Conservation (phyloP, 1,140 invertebrate genomes). For the Drosophila simulans region DNA sequence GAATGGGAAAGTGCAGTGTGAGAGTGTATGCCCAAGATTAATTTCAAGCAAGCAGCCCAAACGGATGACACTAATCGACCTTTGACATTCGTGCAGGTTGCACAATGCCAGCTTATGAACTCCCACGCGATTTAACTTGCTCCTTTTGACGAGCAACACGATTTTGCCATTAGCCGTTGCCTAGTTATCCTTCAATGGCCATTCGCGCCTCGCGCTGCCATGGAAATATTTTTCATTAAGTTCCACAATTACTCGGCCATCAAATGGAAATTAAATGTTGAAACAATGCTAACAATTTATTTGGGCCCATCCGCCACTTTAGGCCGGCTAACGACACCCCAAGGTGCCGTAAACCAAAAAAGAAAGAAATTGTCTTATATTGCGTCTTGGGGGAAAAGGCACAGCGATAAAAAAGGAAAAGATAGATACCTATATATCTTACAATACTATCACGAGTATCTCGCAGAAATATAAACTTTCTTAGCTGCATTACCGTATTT, state of each 20-base stretch:
- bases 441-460: not conserved
- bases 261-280: slow-evolving; percentile 61
- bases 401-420: slow-evolving; percentile 4
- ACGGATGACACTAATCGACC: slow-evolving; percentile 10
- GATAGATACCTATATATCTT: not conserved
- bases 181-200: slow-evolving; percentile 38
- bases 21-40: slow-evolving; percentile 13
- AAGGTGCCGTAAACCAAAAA: slow-evolving; percentile 75
- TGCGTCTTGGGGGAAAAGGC: slow-evolving; percentile 11
- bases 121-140: not conserved
- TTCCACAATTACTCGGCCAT: slow-evolving; percentile 58
- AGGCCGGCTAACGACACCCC: slow-evolving; percentile 64
- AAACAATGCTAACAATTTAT: slow-evolving; percentile 57
- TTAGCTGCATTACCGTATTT: not conserved
- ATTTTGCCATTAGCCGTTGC: slow-evolving; percentile 38
- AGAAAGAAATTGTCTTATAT: slow-evolving; percentile 48
- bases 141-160: slow-evolving; percentile 34
- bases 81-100: slow-evolving; percentile 20
- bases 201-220: slow-evolving; percentile 27
- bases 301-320: slow-evolving; percentile 24
- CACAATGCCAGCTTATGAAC: slow-evolving; percentile 17
- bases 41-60: not conserved
- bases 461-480: no score
- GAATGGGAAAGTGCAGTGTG: slow-evolving; percentile 13
- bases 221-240: slow-evolving; percentile 63